Evolutionary conservation across 2,797 vertebrate species (phyloP), one percentile per base, ranked within the genome.

Genomic region (Danio albolineatus): DNA sequence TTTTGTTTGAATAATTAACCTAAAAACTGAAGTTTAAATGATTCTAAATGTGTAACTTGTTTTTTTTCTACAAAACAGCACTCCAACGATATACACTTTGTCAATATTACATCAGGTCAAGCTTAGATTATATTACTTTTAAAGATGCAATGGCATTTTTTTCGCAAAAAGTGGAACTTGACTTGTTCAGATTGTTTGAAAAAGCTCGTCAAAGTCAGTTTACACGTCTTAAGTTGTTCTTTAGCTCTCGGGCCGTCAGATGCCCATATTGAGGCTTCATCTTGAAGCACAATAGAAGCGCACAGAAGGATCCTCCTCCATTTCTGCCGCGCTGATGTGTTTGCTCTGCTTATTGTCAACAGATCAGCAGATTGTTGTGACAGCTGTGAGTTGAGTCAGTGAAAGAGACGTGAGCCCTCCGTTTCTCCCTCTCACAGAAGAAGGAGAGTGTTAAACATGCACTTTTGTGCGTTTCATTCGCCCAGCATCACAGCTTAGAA

Each of bases 301-400:
- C 38, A 51, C 79, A 75, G 72, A 78, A 78, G 69, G 48, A 17
- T n/a, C 38, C 73, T 57, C 80, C 66, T 12, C 62, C 65, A 39
- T 59, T 57, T 78, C 56, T 41, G 36, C 62, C 12, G 69, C 19
- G 64, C 53, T 56, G 54, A 44, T 21, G 79, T 82, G 73, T 84
- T 83, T 84, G 79, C 73, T 73, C 80, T 87, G 83, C 79, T 57
- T 57, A 59, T 76, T 84, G 81, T 89, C 85, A 82, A 84, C 86
- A 89, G 83, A 84, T 79, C 86, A 85, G 82, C 81, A 85, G 82
- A 85, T 75, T 84, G 78, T 84, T 82, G 76, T 81, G 80, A 87
- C 87, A 90, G 86, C 85, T 88, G 85, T 71, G 80, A 75, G 64
- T 59, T 74, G 61, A 16, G 43, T 36, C 41, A 70, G 48, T 62